Evolutionary conservation across 2,113 vertebrate species (phyloP), one percentile per base, ranked within the genome.

Genomic region (Atherinomorus stipes): DNA sequence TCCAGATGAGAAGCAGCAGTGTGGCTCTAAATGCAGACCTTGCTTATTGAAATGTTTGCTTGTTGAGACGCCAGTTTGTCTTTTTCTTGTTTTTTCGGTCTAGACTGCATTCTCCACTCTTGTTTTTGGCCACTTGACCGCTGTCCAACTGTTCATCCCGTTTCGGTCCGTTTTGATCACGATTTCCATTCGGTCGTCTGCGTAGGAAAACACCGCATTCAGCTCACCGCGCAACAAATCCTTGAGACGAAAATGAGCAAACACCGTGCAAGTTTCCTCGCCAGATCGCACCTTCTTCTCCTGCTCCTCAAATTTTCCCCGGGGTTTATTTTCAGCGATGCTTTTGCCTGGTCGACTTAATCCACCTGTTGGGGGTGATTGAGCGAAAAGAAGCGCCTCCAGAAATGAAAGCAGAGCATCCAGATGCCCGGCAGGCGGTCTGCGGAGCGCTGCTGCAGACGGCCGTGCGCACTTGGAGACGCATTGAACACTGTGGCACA

Each of bases 381-480:
- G 73, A 64, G 80, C 54, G 52, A 70, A 75, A 81, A 57, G 71
- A 65, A 19, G 78, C 68, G 78, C 71, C 71, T 85, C 79, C 77
- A 63, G 82, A 49, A 84, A 72, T 64, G 53, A 76, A 61, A 54
- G 50, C 28, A 38, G 74, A 64, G 75, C 54, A 34, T 82, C 76
- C 84, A 84, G 86, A 85, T 80, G 82, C 69, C 78, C 80, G 78
- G 80, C 84, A 72, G 76, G 87, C 57, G 64, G 78, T 84, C 74
- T 88, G 86, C 83, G 59, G 84, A 57, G 81, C 78, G 82, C 86
- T 63, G 80, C 90, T 88, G 90, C 86, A 81, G 80, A 85, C 64
- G 74, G 82, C 50, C 71, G 82, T 87, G 89, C 86, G 88, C 86
- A 89, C 83, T 89, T 84, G 89, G 89, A 91, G 76, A 88, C 90